Base-by-base conservation (phyloP, 2,113 vertebrate species). In the Sylvilagus bachmani region DNA sequence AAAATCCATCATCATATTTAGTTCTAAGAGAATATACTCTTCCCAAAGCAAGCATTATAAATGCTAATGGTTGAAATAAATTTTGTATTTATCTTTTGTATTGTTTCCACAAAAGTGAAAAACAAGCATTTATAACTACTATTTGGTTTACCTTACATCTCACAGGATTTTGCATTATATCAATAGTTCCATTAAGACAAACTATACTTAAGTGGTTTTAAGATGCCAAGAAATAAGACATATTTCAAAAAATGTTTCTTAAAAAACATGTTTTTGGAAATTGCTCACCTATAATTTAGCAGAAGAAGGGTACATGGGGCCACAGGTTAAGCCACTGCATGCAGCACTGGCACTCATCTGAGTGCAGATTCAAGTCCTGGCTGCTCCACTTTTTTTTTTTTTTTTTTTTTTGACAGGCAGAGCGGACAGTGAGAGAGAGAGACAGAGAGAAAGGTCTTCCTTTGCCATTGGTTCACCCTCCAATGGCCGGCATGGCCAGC, bases 121-220 rank as follows among this genome's bases (percentile, higher is more conserved):
- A 75, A 79, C 3, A 79, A 51, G 24, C 70, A 90, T 31, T 93
- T 85, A 62, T 16, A 83, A 81, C 67, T 82, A 84, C 29, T 89
- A 87, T 16, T 93, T 36, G 90, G 21, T 8, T 61, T 33, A 36
- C 13, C 36, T 88, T 75, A 89, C 8, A 71, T 75, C 17, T 66
- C 70, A 96, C 5, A 69, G 19, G 13, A 27, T 78, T 75, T 71
- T 85, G 10, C 27, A 77, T 38, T 92, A 55, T 62, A 81, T 29
- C 51, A 79, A 86, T 36, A 86, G 24, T 36, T 90, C n/a, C 79
- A 90, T 58, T 83, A n/a, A 38, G 27, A 67, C 8, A 71, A 6
- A 88, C 70, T 51, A 91, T 21, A 85, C 49, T 93, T 84, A 94
- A 69, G 25, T 80, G 83, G 75, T 89, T 71, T 36, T 27, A 86